Evolutionary conservation across 53 echinoderm and acorn worm genomes (phyloP).

Genomic region (Luidia sarsii): DNA sequence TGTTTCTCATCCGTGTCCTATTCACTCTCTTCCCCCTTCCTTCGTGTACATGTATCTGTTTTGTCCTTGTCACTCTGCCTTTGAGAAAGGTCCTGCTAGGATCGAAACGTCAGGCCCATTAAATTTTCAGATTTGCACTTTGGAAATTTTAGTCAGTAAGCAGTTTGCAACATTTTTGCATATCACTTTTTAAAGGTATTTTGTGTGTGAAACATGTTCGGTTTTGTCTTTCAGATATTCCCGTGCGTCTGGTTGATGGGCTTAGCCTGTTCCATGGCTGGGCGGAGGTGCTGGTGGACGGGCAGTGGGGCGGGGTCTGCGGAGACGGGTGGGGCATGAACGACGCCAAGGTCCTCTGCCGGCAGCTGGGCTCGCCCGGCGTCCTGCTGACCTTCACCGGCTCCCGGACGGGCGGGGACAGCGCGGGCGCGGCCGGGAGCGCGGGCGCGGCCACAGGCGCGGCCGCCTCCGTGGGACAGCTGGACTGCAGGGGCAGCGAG

Average conservation of each 20-base stretch:
- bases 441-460: background rate
- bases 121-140: too few species aligned
- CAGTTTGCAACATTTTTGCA: too few species aligned
- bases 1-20: too few species aligned
- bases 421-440: background rate
- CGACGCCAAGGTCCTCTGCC: slow-evolving; percentile 3
- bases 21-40: too few species aligned
- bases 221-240: slow-evolving; percentile 14
- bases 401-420: too few species aligned
- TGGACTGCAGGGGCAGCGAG: background rate
- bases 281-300: background rate
- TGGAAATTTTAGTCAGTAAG: too few species aligned
- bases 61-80: too few species aligned
- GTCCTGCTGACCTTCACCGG: background rate
- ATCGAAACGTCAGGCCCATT: too few species aligned
- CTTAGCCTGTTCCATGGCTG: background rate
- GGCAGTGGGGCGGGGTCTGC: slow-evolving; percentile 1
- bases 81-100: too few species aligned
- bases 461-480: background rate
- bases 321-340: background rate
- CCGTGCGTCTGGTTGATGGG: background rate
- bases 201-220: too few species aligned
- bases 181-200: too few species aligned
- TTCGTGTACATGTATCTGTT: too few species aligned
- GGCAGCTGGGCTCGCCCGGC: slow-evolving; percentile 8